Conservation (phyloP, 1,140 invertebrate genomes). For the Planococcus citri region DNA sequence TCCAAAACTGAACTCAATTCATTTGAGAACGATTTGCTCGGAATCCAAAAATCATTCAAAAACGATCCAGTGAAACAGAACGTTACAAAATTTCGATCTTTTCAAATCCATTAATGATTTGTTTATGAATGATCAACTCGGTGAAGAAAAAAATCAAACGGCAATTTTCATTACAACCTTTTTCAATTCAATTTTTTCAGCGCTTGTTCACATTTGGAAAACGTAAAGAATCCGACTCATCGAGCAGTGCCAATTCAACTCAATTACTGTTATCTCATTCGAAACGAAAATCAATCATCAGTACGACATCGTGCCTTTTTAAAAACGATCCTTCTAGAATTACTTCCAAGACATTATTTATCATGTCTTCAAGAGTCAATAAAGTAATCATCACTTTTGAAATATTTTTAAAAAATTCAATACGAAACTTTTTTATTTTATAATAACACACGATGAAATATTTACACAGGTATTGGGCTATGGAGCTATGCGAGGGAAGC, state of each 20-base stretch:
- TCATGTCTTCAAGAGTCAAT: conserved; percentile 41
- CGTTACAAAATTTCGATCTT: too few species aligned
- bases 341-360: conserved; percentile 53
- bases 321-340: conserved; percentile 50
- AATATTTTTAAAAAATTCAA: background rate
- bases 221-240: conserved; percentile 16
- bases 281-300: conserved; percentile 10
- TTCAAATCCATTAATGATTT: too few species aligned
- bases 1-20: too few species aligned
- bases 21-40: too few species aligned
- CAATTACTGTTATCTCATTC: conserved; percentile 28
- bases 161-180: too few species aligned
- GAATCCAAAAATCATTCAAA: too few species aligned
- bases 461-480: conserved; percentile 5
- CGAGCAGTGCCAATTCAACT: conserved; percentile 29
- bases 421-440: background rate
- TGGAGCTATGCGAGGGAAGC: background rate
- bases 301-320: background rate
- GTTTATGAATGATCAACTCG: too few species aligned
- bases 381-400: conserved; percentile 26
- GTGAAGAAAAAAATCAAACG: too few species aligned
- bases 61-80: too few species aligned
- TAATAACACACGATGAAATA: background rate
- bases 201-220: conserved; percentile 19
- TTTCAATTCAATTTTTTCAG: background rate